These are phyloP conservation scores for Petrocephalus sullivani DNA, from an alignment of 2,797 vertebrate genomes.

Conservation along the genomic window DNA sequence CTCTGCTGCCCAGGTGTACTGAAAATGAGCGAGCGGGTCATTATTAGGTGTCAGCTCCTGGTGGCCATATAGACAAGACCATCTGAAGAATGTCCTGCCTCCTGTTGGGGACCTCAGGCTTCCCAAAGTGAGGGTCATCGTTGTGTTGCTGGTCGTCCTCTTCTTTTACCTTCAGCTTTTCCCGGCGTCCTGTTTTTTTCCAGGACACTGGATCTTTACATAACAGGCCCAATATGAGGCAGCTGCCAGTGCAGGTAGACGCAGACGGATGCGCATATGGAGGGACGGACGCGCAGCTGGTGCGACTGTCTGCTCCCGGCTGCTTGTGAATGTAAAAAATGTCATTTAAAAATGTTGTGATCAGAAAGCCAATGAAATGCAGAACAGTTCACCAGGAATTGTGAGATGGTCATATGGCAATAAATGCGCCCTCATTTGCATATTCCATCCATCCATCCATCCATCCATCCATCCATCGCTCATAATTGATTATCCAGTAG, in stretches of 20 bases:
- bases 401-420: background rate
- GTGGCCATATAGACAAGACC: background rate
- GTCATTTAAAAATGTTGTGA: background rate
- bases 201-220: background rate
- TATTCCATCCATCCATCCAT: background rate
- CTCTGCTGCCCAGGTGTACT: background rate
- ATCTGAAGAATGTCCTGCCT: background rate
- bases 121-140: background rate
- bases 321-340: background rate
- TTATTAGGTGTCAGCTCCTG: background rate
- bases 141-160: background rate
- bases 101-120: background rate
- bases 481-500: background rate
- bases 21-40: background rate
- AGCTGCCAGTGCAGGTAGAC: background rate
- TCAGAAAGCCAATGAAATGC: background rate
- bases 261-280: background rate
- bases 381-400: background rate
- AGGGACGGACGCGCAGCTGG: background rate
- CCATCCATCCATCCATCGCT: background rate
- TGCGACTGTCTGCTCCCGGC: background rate
- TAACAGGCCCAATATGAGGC: background rate
- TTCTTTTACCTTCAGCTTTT: background rate
- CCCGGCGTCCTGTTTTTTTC: background rate
- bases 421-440: background rate